phyloP scores from a whole-genome alignment of 2,888 invertebrate species.

The Thalpophila matura region DNA sequence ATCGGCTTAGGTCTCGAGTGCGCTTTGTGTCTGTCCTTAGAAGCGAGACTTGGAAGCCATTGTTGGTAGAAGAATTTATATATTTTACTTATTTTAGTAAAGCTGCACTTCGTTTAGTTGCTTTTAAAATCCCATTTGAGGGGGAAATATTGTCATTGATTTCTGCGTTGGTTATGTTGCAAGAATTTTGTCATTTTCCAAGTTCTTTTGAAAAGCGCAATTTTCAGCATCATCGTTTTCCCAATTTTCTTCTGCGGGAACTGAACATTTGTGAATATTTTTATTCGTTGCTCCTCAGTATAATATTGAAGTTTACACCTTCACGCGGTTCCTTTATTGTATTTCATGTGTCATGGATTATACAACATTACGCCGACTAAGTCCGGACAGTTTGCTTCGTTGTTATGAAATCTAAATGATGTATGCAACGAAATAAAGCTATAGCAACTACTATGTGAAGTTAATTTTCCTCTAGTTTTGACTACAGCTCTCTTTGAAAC shows the following conservation, averaged over 20 bases:
- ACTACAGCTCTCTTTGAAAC: background rate
- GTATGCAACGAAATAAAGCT: background rate
- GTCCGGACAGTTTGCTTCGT: background rate
- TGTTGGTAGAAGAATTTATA: constrained; percentile 27
- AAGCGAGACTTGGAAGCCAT: constrained; percentile 14
- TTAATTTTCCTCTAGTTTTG: background rate
- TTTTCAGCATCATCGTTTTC: background rate
- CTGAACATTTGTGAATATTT: background rate
- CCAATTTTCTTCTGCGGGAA: background rate
- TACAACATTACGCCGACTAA: constrained; percentile 24
- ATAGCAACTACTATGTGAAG: background rate
- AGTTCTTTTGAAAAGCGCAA: background rate
- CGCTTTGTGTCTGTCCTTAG: constrained; percentile 28
- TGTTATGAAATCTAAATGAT: constrained; percentile 54
- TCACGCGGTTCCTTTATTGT: constrained; percentile 46
- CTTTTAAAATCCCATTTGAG: constrained; percentile 1
- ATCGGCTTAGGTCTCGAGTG: constrained; percentile 44
- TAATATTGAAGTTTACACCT: constrained; percentile 56
- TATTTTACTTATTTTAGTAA: constrained; percentile 7
- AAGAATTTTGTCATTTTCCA: background rate
- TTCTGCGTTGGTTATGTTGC: background rate
- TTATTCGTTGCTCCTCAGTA: constrained; percentile 25
- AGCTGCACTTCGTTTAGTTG: background rate
- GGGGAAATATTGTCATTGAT: background rate
- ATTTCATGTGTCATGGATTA: constrained; percentile 51